These are phyloP conservation scores for Diplolepis rosae DNA, from an alignment of 2,888 invertebrate genomes.

Conservation along the genomic window DNA sequence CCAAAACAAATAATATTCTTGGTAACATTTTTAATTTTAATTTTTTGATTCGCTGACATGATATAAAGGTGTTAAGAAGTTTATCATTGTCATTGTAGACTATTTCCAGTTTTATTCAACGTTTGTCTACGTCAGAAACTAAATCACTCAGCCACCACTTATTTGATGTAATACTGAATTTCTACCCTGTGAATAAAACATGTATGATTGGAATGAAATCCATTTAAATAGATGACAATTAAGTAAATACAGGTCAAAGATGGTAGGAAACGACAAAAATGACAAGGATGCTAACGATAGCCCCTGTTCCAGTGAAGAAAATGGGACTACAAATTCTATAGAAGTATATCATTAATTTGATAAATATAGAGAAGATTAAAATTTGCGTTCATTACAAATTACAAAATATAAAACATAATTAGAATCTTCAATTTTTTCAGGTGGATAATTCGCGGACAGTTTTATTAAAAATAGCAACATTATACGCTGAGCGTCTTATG, in stretches of 20 bases:
- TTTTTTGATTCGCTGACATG: too few species aligned
- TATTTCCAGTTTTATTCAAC: background rate
- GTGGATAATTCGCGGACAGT: slow-evolving; percentile 91
- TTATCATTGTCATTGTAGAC: background rate
- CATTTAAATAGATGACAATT: slow-evolving; percentile 59
- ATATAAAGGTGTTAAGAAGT: too few species aligned
- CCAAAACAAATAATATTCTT: too few species aligned
- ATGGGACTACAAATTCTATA: slow-evolving; percentile 57
- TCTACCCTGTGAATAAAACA: slow-evolving; percentile 36
- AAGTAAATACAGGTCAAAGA: slow-evolving; percentile 54
- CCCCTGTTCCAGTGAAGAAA: slow-evolving; percentile 45
- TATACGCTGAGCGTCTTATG: slow-evolving; percentile 91
- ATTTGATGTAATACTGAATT: background rate
- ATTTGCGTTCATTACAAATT: background rate
- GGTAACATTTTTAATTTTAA: too few species aligned
- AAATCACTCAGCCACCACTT: background rate
- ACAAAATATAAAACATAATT: background rate
- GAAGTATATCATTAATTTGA: slow-evolving; percentile 51
- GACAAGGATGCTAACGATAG: slow-evolving; percentile 41
- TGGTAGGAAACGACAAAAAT: slow-evolving; percentile 51
- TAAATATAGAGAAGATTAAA: background rate
- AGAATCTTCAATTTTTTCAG: slow-evolving; percentile 73
- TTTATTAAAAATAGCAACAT: slow-evolving; percentile 85
- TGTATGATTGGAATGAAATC: slow-evolving; percentile 57
- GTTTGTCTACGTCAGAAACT: background rate